Evolutionary conservation across 1,140 invertebrate species (phyloP), one percentile per base, ranked within the genome.

Genomic region (Bacillus rossius): DNA sequence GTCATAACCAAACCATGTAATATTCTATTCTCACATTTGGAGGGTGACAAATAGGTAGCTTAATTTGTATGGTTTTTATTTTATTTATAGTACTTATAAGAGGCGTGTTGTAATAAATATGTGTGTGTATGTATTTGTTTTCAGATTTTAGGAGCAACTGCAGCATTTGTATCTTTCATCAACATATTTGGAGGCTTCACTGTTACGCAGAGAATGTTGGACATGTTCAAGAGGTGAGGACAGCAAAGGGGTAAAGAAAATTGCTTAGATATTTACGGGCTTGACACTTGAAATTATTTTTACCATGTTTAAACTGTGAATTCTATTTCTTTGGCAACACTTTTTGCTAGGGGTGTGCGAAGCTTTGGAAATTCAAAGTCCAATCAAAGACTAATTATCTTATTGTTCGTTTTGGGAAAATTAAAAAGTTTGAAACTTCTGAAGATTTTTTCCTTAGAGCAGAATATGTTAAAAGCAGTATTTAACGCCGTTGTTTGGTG

Each of bases 181-280:
- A 96, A 96, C 76, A 90, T 96, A 55, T 93, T 91, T 64, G 92
- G 92, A 65, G 92, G 92, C 45, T 96, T 96, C 71, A 70, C 92
- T 10, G 91, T 95, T 29, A 96, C 92, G 0, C 88, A 94, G 73
- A 77, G 92, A 53, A 94, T 94, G 91, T 76, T 95, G 71, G 90
- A 94, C 73, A 95, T 95, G 92, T 95, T 95, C 72, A 91, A 87
- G 74, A 79, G 88, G 86, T 89, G 73, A 67, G 48, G 2, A 17
- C n/a, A n/a, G n/a, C n/a, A n/a, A n/a, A n/a, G n/a, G n/a, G n/a
- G n/a, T n/a, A n/a, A n/a, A n/a, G n/a, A n/a, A n/a, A n/a, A n/a
- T n/a, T n/a, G n/a, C n/a, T n/a, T n/a, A n/a, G n/a, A n/a, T n/a
- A n/a, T n/a, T n/a, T n/a, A n/a, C n/a, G n/a, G n/a, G n/a, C n/a